Evolutionary conservation across 2,113 vertebrate genomes (phyloP).

Genomic region (western clawed frog (Xenopus tropicalis)): UCB_Xtro_10.0 CM004444.2:108083001-108083500

Average conservation of each 20-base stretch:
- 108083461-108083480: neutral
- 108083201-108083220: conserved; percentile 2
- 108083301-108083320: conserved; percentile 5
- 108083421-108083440: neutral
- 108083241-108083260: neutral
- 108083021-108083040: too few species aligned
- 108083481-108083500: neutral
- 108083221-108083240: neutral
- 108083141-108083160: neutral
- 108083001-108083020: too few species aligned
- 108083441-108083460: neutral
- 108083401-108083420: conserved; percentile 1
- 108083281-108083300: conserved; percentile 1
- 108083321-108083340: conserved; percentile 2
- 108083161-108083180: conserved; percentile 2
- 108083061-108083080: too few species aligned
- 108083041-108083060: too few species aligned
- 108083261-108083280: conserved; percentile 1
- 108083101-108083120: neutral
- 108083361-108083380: neutral
- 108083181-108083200: neutral
- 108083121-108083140: neutral
- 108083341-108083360: neutral
- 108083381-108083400: neutral
- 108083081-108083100: neutral